Conservation (phyloP, 1,140 invertebrate species). For the Aplysia californica region DNA sequence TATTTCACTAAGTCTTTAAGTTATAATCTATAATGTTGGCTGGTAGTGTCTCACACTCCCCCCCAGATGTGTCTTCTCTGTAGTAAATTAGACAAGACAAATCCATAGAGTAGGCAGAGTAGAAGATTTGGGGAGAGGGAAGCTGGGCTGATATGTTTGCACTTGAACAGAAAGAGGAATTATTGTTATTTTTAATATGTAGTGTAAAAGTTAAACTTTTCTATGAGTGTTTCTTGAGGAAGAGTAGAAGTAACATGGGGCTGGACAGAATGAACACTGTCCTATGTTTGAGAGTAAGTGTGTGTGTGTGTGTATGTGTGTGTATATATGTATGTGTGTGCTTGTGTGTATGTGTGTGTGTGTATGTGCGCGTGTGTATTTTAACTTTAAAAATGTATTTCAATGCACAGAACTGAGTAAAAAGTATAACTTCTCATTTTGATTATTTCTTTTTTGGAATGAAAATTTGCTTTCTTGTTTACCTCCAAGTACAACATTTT, state of each 20-base stretch:
- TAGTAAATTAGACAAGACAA: neutral
- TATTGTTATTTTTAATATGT: too few relatives aligned
- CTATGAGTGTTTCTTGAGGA: neutral
- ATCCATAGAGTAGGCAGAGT: neutral
- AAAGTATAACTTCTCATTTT: too few relatives aligned
- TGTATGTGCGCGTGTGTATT: too few relatives aligned
- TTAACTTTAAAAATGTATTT: too few relatives aligned
- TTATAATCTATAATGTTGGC: neutral
- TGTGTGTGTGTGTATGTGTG: too few relatives aligned
- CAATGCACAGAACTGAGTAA: too few relatives aligned
- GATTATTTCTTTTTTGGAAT: too few relatives aligned
- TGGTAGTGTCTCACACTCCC: neutral
- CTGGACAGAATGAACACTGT: neutral
- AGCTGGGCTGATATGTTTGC: neutral
- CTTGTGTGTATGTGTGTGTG: too few relatives aligned
- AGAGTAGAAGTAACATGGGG: neutral
- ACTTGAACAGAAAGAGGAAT: neutral
- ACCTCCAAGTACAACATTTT: too few relatives aligned
- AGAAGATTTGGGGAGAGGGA: neutral
- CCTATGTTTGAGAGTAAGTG: too few relatives aligned
- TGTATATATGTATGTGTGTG: too few relatives aligned
- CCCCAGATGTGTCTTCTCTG: neutral
- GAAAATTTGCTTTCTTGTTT: too few relatives aligned
- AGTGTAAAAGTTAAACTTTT: neutral
- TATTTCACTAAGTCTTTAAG: neutral